Evolutionary conservation across 1,140 invertebrate species (phyloP), one percentile per base, ranked within the genome.

Genomic region (Papilio machaon): DNA sequence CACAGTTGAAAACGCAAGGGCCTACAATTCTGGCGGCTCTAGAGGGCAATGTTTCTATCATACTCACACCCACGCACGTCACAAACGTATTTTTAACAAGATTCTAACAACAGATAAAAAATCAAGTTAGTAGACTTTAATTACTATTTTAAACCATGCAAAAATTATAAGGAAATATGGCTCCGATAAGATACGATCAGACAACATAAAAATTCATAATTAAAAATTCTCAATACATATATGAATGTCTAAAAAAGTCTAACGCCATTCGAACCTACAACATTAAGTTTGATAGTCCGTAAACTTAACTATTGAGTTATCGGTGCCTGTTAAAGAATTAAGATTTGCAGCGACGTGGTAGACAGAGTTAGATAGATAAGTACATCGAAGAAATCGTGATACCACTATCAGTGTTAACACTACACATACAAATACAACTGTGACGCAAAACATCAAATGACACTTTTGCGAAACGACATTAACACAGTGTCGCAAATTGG

Each of bases 31-130:
- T 91, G 87, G 87, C 84, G 80, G 75, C 0, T 23, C 6, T 9
- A 70, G 84, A 82, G 88, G 86, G 87, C 88, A 90, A 91, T 82
- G 89, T 47, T 88, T 91, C 84, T 77, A 60, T 80, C 85, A 49
- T 82, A 73, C 46, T 85, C 79, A 84, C 82, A 81, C 83, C 85
- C 81, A 88, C 86, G 82, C 82, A 78, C 35, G 11, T 70, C 64
- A 35, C 64, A 17, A 70, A 70, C 11, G 30, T 70, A 70, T 70
- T 70, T 64, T 35, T 38, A 70, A 15, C 64, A 38, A 70, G 23
- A 35, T 64, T 64, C 60, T 70, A 70, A 38, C 11, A 49, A 49
- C 47, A 13, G 47, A 52, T 5, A 17, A 52, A 19, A 7, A 9
- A 19, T 58, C 8, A n/a, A 19, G n/a, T 58, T 19, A 49, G n/a